Evolutionary conservation across 2,113 vertebrate species (phyloP), one percentile per base, ranked within the genome.

Genomic region (Seriola rivoliana): DNA sequence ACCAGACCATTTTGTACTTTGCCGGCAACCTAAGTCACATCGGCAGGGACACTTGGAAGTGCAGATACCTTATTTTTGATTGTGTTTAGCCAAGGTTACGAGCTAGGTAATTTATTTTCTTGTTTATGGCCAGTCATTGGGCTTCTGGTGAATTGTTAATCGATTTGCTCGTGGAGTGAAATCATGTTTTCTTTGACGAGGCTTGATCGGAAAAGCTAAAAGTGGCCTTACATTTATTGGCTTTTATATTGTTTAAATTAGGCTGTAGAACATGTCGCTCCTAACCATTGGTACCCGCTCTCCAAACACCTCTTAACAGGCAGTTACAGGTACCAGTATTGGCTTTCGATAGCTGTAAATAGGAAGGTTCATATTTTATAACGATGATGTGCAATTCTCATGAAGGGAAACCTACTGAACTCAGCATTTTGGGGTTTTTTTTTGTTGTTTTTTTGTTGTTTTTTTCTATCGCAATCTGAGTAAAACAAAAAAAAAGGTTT

Each of bases 341-440:
- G 70, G 36, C 83, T 84, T 79, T 54, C 4, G 1, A 69, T 57
- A 74, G 77, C 23, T 91, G 85, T 85, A 91, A 40, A 86, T 88
- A 85, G 13, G 40, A 84, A 76, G 52, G 65, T 88, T 71, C 62
- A 29, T 86, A 57, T 92, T 93, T 89, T 90, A 76, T 91, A 87
- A 57, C 5, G 8, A 71, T n/a, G 17, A 88, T 72, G 88, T 92
- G 81, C 67, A 89, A 90, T 89, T 81, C 21, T 86, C 48, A 40
- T 64, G 63, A 89, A 84, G 82, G 77, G 64, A 84, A 71, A 11
- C 54, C 71, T 80, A 66, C 73, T 65, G 65, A 58, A 63, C 34
- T 71, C 64, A 17, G 54, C 54, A 23, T 57, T 67, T 34, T 13
- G 19, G 8, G 19, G 8, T 16, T 59, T 46, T 38, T 66, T 52